Evolutionary conservation across 2,113 vertebrate species (phyloP).

Genomic region (Chionis minor): DNA sequence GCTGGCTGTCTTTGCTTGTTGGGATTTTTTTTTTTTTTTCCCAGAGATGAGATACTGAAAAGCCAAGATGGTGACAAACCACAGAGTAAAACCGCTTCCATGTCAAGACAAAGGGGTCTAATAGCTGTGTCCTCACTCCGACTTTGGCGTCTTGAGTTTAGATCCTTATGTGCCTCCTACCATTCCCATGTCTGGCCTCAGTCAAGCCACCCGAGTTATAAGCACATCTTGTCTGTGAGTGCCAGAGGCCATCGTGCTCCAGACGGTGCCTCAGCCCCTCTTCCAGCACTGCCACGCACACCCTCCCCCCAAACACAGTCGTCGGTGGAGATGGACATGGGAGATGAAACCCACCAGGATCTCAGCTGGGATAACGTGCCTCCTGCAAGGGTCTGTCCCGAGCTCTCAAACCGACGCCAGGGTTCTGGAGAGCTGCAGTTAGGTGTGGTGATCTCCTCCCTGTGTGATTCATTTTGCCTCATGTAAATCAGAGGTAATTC

Average conservation of each 20-base stretch:
- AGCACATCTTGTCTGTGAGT: neutral
- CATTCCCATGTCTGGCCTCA: neutral
- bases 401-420: neutral
- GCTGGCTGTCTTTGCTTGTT: neutral
- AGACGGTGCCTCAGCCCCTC: no score
- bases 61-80: neutral
- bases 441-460: neutral
- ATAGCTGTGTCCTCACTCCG: neutral
- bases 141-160: neutral
- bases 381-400: neutral
- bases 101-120: neutral
- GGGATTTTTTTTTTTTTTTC: neutral
- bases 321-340: neutral
- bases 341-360: neutral
- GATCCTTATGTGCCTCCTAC: neutral
- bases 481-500: neutral
- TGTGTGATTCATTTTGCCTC: neutral
- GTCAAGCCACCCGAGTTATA: neutral
- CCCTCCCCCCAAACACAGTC: neutral
- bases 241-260: rapidly evolving
- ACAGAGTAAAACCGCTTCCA: neutral
- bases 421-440: neutral
- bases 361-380: neutral
- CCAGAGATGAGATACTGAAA: neutral
- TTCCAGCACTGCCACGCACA: neutral